Conservation (phyloP, 2,113 vertebrate genomes). For the Anguilla rostrata region DNA sequence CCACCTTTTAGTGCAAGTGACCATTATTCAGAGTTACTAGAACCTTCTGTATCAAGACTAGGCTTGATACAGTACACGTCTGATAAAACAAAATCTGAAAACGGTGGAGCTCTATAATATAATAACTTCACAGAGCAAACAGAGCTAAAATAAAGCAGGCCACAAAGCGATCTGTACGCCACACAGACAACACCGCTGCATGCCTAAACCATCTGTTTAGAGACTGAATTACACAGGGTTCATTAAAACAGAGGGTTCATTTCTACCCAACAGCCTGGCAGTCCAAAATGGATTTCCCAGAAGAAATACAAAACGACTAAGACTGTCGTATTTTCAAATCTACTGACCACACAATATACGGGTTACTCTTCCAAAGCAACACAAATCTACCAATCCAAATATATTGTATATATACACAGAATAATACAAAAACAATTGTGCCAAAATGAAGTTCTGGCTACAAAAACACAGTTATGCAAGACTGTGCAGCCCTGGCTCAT, state of each 20-base stretch:
- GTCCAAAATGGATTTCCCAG: neutral
- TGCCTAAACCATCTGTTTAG: neutral
- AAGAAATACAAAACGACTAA: neutral
- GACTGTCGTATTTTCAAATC: neutral
- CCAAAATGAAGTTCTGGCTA: neutral
- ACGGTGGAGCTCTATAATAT: neutral
- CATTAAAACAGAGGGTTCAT: neutral
- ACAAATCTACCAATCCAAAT: neutral
- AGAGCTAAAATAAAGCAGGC: neutral
- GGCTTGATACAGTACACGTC: neutral
- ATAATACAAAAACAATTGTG: neutral
- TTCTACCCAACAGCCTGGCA: neutral
- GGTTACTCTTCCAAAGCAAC: conserved; percentile 15
- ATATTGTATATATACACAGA: neutral
- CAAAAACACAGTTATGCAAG: neutral
- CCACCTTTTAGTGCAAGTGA: neutral
- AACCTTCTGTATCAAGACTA: neutral
- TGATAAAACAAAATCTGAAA: neutral
- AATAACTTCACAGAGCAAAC: neutral
- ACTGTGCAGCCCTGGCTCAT: conserved; percentile 12
- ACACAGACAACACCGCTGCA: neutral
- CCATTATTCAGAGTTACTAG: neutral
- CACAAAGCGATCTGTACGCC: neutral
- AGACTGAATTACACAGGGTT: neutral
- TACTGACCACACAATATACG: conserved; percentile 9